Percentiles rank a stretch among this genome's conserved stretches.
These are phyloP conservation scores for Hesperia comma DNA, from an alignment of 2,888 invertebrate genomes.

Conservation along the genomic window DNA sequence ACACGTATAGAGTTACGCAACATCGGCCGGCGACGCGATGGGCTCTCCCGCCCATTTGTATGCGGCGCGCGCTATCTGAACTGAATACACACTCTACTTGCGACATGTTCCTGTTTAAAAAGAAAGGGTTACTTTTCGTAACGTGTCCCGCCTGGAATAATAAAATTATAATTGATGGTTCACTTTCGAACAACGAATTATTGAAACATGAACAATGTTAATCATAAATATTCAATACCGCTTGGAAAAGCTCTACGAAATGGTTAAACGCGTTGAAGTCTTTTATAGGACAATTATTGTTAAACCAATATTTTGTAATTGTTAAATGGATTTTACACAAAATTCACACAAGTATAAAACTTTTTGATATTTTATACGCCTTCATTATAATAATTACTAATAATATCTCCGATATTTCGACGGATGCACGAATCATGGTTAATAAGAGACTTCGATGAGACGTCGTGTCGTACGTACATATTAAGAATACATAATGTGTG, in stretches of 20 bases:
- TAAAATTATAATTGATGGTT: constrained; percentile 41
- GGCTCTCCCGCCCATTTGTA: constrained; percentile 49
- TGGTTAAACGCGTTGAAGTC: constrained; percentile 22
- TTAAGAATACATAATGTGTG: too few relatives aligned
- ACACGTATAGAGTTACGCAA: constrained; percentile 36
- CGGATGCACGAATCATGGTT: too few relatives aligned
- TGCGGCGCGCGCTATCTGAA: constrained; percentile 47
- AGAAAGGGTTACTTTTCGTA: constrained; percentile 50
- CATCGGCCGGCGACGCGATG: constrained; percentile 12
- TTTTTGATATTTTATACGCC: too few relatives aligned
- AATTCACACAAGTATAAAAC: too few relatives aligned
- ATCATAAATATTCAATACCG: background rate
- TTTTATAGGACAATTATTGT: constrained; percentile 4
- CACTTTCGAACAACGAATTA: constrained; percentile 1
- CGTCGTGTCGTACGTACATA: too few relatives aligned
- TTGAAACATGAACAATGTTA: background rate
- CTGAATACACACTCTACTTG: constrained; percentile 49
- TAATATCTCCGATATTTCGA: too few relatives aligned
- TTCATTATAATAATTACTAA: too few relatives aligned
- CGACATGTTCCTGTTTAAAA: constrained; percentile 51
- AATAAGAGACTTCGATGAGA: too few relatives aligned
- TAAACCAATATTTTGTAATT: background rate
- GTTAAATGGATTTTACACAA: too few relatives aligned
- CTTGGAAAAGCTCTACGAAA: background rate
- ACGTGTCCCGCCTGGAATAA: constrained; percentile 50